phyloP scores from a whole-genome alignment of 1,140 invertebrate genomes.

The Pararge aegeria region DNA sequence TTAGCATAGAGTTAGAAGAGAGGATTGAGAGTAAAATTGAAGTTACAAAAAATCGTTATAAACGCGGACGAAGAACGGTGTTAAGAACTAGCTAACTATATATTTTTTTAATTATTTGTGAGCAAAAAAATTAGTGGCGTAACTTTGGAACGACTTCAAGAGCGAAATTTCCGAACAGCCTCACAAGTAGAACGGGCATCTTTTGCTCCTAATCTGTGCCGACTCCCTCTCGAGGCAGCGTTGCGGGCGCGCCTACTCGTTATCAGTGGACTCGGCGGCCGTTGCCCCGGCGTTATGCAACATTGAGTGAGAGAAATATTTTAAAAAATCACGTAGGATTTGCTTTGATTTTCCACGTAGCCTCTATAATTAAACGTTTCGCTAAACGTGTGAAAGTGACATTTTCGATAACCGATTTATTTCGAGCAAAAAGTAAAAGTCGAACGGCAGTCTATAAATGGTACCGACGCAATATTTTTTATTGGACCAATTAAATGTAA shows the following conservation, averaged over 20 bases:
- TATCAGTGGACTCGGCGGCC: background rate
- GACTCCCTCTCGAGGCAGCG: background rate
- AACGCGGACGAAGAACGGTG: no score
- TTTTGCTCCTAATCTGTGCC: no score
- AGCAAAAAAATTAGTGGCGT: no score
- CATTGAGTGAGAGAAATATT: background rate
- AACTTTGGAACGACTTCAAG: no score
- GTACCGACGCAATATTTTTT: background rate
- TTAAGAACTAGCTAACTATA: no score
- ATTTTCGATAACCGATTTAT: background rate
- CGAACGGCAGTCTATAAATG: background rate
- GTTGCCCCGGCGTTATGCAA: background rate
- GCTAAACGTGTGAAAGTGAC: conserved; percentile 1
- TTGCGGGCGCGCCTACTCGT: no score
- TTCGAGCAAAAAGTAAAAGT: background rate
- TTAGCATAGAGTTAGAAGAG: no score
- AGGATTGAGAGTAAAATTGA: no score
- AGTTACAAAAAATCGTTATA: no score
- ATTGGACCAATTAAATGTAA: background rate
- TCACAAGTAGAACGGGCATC: no score
- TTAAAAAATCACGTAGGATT: background rate
- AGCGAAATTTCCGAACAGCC: no score
- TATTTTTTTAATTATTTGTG: no score
- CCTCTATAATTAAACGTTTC: background rate
- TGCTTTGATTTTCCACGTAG: background rate